Base-by-base conservation (phyloP, 1,140 invertebrate genomes). In the Psilanteris sp. region DNA sequence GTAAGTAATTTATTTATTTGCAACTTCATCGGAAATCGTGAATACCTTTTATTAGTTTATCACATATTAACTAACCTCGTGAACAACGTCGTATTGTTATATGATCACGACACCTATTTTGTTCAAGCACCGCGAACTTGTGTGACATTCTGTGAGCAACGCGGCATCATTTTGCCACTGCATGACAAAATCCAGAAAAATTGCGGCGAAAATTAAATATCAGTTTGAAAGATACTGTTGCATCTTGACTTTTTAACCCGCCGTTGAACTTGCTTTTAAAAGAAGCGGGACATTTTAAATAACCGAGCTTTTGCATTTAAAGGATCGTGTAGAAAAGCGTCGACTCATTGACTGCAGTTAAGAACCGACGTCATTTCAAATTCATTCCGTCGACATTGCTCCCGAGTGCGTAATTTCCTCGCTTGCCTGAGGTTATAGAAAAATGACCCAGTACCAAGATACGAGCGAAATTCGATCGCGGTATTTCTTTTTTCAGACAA, bases 371-470 rank as follows among this genome's bases (percentile, higher is more conserved):
- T 72, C 22, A 54, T 72, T 48, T 24, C 1, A 55, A 55, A 62
- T 55, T 72, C 57, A 48, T 50, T 41, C 13, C 18, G 20, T 20
- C 4, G 20, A 31, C 31, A 64, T 50, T 64, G 57, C 64, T 72
- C 34, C 18, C 31, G 11, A 46, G 29, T 11, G 14, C 8, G 41
- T 32, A 55, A 62, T 54, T 32, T 55, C 2, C 1, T 6, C 16
- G 6, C 4, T 18, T 10, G 11, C 1, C 2, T 27, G 39, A 6
- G 15, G 18, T 37, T 44, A 44, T 13, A 43, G 20, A 55, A 27
- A 57, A 55, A 54, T 55, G 31, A 55, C 22, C 41, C 5, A n/a
- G n/a, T n/a, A n/a, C n/a, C n/a, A n/a, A n/a, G n/a, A n/a, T n/a
- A n/a, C n/a, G n/a, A n/a, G n/a, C 27, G 15, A 43, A 44, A 43